Percentiles rank a stretch among this genome's conserved stretches.
Conservation (phyloP, 2,113 vertebrate genomes). For the Labrus mixtus region DNA sequence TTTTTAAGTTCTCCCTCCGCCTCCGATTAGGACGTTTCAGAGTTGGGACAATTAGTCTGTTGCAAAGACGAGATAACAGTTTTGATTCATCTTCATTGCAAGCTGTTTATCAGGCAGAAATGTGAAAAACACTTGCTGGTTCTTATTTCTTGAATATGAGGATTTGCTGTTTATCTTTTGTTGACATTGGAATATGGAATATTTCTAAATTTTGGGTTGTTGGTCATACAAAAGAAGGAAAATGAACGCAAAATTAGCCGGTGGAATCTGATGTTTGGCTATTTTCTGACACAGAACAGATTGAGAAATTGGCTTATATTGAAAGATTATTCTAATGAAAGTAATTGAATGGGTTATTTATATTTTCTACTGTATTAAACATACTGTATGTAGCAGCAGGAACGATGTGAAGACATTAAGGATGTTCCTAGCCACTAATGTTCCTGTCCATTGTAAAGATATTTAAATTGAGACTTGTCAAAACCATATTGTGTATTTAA, state of each 20-base stretch:
- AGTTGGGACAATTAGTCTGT: conserved; percentile 16
- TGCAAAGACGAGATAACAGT: conserved; percentile 16
- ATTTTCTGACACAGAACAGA: not conserved
- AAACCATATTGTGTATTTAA: no score
- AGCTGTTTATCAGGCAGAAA: not conserved
- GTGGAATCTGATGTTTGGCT: not conserved
- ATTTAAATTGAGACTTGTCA: no score
- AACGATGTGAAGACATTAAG: no score
- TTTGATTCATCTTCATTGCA: not conserved
- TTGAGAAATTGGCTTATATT: not conserved
- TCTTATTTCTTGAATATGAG: not conserved
- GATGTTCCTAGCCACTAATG: no score
- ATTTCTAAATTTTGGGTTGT: not conserved
- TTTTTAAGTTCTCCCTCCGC: not conserved
- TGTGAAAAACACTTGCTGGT: no score
- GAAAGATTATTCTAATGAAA: not conserved
- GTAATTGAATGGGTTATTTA: not conserved
- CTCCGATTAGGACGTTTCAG: conserved; percentile 7
- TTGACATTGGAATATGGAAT: not conserved
- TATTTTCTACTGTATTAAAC: not conserved
- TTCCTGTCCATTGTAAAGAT: no score
- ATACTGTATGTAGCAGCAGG: no score
- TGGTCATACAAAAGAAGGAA: not conserved
- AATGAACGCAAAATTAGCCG: not conserved
- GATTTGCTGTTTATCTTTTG: not conserved